Base-by-base conservation (phyloP, 2,888 invertebrate genomes). In the Lymantria monacha region DNA sequence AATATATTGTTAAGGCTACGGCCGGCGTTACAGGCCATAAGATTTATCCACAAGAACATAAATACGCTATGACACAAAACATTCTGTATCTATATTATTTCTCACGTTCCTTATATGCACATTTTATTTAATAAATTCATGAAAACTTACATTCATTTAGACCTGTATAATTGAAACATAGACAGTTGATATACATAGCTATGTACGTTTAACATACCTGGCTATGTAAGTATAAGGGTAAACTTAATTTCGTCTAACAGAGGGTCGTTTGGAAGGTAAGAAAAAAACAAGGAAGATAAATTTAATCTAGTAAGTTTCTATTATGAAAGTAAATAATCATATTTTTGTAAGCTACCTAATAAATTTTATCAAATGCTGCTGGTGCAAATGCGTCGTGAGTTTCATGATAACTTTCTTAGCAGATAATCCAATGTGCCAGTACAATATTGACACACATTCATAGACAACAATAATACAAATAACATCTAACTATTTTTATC, bases 401-500 rank as follows among this genome's bases (percentile, higher is more conserved):
- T 36, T 36, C n/a, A 8, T 12, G 22, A 30, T 42, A 43, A 53
- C 33, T 49, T 40, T 45, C 44, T 54, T 46, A 56, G 48, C 48
- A 50, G 50, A 49, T 40, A 53, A 55, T 33, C 36, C 36, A 38
- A 48, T 41, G 49, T 51, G 42, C 10, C 10, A 33, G 3, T 52
- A 48, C 14, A 52, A 69, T 55, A 63, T 53, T 64, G 46, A 53
- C 55, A 69, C 52, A 22, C 44, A 47, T 64, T 60, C 55, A 70
- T 72, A 75, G 68, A 85, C 81, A 81, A 83, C 78, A 81, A 76
- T 65, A 74, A 76, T 82, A 81, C 78, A 80, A 76, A 74, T 82
- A 85, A 83, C 87, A 82, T 81, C 83, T 88, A 87, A 66, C 61
- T 72, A 75, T 63, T 73, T 74, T 71, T 83, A 81, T 76, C 83